Conservation (phyloP, 2,113 vertebrate species). For the Hippolais icterina region DNA sequence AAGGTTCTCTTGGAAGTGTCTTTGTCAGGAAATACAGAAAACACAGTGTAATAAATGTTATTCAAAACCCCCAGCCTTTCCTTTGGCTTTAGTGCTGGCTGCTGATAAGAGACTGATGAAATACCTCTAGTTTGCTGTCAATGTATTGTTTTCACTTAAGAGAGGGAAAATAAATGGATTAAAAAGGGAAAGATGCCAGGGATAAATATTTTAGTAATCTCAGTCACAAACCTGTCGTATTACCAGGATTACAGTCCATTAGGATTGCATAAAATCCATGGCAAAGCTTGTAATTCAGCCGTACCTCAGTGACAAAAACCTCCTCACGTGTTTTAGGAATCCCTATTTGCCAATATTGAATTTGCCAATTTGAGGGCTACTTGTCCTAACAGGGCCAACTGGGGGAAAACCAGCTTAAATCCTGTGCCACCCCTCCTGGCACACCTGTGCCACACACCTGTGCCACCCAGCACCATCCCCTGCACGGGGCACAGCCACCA, state of each 20-base stretch:
- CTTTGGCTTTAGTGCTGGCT: background rate
- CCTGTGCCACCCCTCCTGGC: no score
- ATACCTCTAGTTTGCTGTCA: background rate
- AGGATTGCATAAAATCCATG: background rate
- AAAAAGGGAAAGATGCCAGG: background rate
- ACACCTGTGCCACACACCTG: no score
- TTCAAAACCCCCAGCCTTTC: background rate
- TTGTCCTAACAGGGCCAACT: background rate
- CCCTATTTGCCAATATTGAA: background rate
- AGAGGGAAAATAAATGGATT: background rate
- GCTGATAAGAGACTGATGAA: background rate
- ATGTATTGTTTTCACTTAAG: background rate
- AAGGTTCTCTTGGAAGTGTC: background rate
- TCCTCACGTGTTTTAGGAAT: background rate
- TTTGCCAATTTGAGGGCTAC: background rate
- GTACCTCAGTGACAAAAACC: background rate
- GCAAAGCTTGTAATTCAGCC: background rate
- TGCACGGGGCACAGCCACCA: background rate
- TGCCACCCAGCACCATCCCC: background rate
- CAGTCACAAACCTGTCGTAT: background rate
- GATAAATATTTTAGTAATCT: conserved; percentile 17
- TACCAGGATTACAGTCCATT: background rate
- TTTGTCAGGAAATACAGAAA: background rate
- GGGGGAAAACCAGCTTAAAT: background rate
- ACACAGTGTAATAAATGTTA: background rate